A percentile compares a stretch with the other conserved stretches of the same genome.
These are phyloP conservation scores for Tachina lurida DNA, from an alignment of 2,888 invertebrate genomes.

Conservation along the genomic window DNA sequence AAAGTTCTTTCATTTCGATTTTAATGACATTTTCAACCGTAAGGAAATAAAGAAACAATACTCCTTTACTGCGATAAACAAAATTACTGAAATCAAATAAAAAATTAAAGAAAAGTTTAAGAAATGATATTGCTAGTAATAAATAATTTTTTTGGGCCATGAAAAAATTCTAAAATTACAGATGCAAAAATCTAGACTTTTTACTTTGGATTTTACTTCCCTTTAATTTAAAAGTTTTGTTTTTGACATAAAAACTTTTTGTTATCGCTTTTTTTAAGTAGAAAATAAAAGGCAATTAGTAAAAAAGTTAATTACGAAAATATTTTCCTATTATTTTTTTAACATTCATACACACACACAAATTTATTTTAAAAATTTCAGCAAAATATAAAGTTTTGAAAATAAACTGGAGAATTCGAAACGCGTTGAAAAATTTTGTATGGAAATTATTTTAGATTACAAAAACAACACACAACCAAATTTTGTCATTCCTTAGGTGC, in stretches of 20 bases:
- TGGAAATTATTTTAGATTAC: too few relatives aligned
- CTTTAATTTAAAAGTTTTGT: too few relatives aligned
- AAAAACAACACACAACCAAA: too few relatives aligned
- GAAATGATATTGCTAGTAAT: not conserved
- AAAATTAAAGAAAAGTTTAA: constrained; percentile 13
- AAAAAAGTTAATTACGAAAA: not conserved
- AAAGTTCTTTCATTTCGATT: constrained; percentile 64
- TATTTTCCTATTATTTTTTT: too few relatives aligned
- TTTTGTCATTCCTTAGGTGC: too few relatives aligned
- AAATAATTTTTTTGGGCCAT: constrained; percentile 24
- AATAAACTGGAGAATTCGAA: too few relatives aligned
- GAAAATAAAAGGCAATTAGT: not conserved
- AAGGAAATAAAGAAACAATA: constrained; percentile 30
- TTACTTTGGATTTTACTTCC: too few relatives aligned
- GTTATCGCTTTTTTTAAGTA: not conserved
- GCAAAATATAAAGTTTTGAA: too few relatives aligned
- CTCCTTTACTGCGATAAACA: constrained; percentile 32
- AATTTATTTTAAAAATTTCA: too few relatives aligned
- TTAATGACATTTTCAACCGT: constrained; percentile 64
- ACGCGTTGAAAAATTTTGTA: too few relatives aligned
- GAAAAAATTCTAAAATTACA: constrained; percentile 22
- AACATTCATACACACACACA: too few relatives aligned
- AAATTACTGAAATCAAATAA: not conserved
- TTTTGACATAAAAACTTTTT: not conserved
- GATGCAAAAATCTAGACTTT: not conserved